phyloP scores from a whole-genome alignment of 2,113 vertebrate genomes.

The Damaliscus lunatus region DNA sequence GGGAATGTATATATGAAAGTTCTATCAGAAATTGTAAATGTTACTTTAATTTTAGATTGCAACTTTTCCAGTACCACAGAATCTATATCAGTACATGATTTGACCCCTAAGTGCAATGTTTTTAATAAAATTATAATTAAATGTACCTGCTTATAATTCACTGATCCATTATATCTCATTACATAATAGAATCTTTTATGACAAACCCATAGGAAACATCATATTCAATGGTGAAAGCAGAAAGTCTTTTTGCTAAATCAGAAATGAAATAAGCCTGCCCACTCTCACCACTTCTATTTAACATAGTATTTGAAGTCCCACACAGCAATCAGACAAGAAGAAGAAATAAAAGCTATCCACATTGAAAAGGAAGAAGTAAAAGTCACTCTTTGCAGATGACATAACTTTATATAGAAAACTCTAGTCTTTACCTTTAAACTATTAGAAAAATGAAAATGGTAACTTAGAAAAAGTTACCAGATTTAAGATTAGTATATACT shows the following conservation, averaged over 20 bases:
- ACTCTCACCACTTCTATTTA: background rate
- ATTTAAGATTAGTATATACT: background rate
- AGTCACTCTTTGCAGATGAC: background rate
- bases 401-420: background rate
- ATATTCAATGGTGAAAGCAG: background rate
- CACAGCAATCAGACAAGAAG: background rate
- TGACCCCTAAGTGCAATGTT: background rate
- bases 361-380: background rate
- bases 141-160: background rate
- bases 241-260: background rate
- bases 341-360: background rate
- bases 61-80: background rate
- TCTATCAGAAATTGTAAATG: background rate
- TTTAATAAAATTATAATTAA: background rate
- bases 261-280: background rate
- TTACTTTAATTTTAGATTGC: background rate
- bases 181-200: background rate
- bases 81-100: background rate
- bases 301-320: background rate
- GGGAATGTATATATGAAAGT: background rate
- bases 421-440: background rate
- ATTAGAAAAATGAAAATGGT: background rate
- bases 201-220: background rate
- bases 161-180: background rate
- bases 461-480: background rate